Evolutionary conservation across 2,113 vertebrate species (phyloP), one percentile per base, ranked within the genome.

Genomic region (Cochlearius cochlearius): DNA sequence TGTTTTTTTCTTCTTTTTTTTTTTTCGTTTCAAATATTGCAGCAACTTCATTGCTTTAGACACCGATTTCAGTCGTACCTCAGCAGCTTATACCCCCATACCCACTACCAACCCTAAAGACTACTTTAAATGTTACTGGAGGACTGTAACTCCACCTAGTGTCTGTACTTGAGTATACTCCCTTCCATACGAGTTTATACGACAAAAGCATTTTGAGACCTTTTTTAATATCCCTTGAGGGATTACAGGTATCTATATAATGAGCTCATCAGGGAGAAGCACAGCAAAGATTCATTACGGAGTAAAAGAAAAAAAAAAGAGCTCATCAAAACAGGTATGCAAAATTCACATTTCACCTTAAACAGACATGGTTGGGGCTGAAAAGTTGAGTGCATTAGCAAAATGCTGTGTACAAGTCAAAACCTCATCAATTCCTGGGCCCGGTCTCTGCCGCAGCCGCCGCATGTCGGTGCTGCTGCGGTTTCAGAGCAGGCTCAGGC

Each of bases 131-230:
- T 16, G 32, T 78, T 90, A 84, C 26, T 27, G 32, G 75, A 88
- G 82, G 66, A 72, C 60, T 91, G 41, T 77, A 94, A 64, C 96
- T 94, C 96, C 97, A 97, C 27, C 97, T 97, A 97, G 96, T 20
- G 96, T 88, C 92, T 64, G 29, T 59, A 59, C 60, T 6, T 84
- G 53, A 86, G 55, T 19, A 20, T 6, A 39, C 29, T 39, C 12
- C 26, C 45, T 68, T 75, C 77, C 43, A 60, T 2, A 50, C 11
- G 3, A 2, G 1, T 64, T 80, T n/a, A 77, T 6, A 41, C 10
- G 92, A 58, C 27, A 50, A 34, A 75, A 85, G 15, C n/a, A 62
- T 25, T 34, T 53, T 19, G 19, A 75, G n/a, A 36, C 4, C 10
- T 45, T 79, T 55, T 55, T 32, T 11, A 78, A 0, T 11, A 41